These are phyloP conservation scores for Plecturocebus donacophilus DNA, from an alignment of 2,113 vertebrate genomes.

Conservation along the genomic window DNA sequence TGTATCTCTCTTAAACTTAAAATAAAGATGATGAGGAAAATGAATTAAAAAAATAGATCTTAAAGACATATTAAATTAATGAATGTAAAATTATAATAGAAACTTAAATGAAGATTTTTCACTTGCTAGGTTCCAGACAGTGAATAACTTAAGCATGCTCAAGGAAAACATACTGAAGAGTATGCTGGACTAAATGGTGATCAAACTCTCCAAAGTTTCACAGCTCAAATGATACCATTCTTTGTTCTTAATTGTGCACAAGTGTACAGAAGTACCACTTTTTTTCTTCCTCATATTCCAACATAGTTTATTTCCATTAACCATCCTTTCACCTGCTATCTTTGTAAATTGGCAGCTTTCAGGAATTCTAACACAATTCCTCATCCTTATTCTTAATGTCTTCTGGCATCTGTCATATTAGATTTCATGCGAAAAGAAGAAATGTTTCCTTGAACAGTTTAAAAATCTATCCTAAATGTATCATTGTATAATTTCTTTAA, in stretches of 20 bases:
- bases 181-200: background rate
- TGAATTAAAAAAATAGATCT: background rate
- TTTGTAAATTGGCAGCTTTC: slow-evolving; percentile 26
- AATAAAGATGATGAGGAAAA: background rate
- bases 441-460: background rate
- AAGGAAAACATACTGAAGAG: background rate
- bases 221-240: background rate
- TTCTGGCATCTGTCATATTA: slow-evolving; percentile 19
- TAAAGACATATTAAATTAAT: background rate
- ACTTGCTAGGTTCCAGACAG: background rate
- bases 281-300: background rate
- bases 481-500: background rate
- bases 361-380: slow-evolving; percentile 2
- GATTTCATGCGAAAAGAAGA: slow-evolving; percentile 16
- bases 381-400: background rate
- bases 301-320: background rate
- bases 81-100: background rate
- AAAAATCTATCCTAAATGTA: background rate
- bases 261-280: background rate
- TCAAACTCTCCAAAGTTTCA: background rate
- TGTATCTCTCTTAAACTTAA: background rate
- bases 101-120: background rate
- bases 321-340: background rate
- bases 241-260: background rate
- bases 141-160: background rate